Conservation (phyloP, 2,888 invertebrate genomes). For the Orthosia incerta region DNA sequence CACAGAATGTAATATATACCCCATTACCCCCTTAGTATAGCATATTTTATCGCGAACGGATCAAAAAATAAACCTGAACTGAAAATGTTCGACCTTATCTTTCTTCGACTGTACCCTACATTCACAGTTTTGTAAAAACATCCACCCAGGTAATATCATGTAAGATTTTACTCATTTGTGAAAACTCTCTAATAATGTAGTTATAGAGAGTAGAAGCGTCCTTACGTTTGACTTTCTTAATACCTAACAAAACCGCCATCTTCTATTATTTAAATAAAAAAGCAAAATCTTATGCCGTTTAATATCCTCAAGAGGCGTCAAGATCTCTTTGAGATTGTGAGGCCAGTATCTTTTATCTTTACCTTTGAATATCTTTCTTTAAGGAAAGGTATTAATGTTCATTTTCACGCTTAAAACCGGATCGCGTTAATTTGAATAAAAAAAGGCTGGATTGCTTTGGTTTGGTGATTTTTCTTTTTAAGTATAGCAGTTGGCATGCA, state of each 20-base stretch:
- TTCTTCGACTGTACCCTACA: neutral
- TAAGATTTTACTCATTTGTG: neutral
- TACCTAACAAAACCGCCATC: constrained; percentile 11
- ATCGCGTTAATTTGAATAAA: constrained; percentile 47
- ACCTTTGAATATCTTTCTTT: constrained; percentile 51
- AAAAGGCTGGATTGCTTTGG: constrained; percentile 14
- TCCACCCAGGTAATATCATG: neutral
- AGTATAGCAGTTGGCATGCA: constrained; percentile 15
- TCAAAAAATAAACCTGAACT: too few relatives aligned
- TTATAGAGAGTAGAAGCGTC: too few relatives aligned
- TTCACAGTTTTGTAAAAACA: neutral
- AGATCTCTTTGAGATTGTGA: constrained; percentile 50
- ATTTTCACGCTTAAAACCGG: constrained; percentile 48
- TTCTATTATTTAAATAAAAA: constrained; percentile 52
- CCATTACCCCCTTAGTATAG: too few relatives aligned
- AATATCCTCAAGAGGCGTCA: constrained; percentile 51
- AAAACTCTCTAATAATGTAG: neutral
- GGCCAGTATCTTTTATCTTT: constrained; percentile 35
- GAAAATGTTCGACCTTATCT: neutral
- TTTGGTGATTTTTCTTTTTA: constrained; percentile 29
- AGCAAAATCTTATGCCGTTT: constrained; percentile 49
- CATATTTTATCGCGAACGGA: too few relatives aligned
- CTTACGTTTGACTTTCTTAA: constrained; percentile 2
- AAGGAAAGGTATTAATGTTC: constrained; percentile 41
- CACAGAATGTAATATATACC: too few relatives aligned